These are phyloP conservation scores for Muscicapa comitata DNA, from an alignment of 2,797 vertebrate genomes.

Conservation along the genomic window DNA sequence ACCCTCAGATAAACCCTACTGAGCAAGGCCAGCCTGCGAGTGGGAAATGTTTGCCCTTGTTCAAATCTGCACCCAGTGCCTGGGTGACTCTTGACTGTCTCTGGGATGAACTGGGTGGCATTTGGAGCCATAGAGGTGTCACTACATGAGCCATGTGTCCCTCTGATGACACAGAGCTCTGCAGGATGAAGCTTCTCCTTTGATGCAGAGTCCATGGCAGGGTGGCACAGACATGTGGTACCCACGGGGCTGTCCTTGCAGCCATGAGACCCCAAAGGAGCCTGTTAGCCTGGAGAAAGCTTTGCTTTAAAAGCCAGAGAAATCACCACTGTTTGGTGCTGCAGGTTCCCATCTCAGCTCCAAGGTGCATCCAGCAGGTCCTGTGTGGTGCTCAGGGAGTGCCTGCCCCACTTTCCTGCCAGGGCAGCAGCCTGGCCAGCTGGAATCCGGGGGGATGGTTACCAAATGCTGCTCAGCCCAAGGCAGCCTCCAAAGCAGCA, in stretches of 20 bases:
- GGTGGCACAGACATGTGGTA: not conserved
- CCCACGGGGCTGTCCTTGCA: not conserved
- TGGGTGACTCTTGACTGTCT: not conserved
- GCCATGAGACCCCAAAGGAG: fast-evolving
- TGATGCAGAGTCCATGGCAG: not conserved
- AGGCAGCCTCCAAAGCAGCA: not conserved
- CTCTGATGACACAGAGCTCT: not conserved
- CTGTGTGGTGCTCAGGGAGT: not conserved
- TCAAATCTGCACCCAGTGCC: not conserved
- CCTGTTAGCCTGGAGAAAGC: not conserved
- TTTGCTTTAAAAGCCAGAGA: not conserved
- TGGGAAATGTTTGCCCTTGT: not conserved
- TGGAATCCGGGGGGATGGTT: fast-evolving
- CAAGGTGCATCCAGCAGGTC: not conserved
- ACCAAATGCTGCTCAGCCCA: not conserved
- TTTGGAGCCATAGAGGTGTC: not conserved
- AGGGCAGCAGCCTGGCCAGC: not conserved
- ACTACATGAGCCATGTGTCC: fast-evolving
- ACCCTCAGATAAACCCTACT: not conserved
- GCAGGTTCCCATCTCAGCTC: not conserved
- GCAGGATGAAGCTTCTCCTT: not conserved
- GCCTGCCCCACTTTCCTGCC: not conserved
- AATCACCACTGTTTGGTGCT: not conserved
- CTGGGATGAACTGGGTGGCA: not conserved
- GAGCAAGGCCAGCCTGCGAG: not conserved